Evolutionary conservation across 1,140 invertebrate genomes (phyloP), one percentile per base, ranked within the genome.

Genomic region (Lucilia sericata): DNA sequence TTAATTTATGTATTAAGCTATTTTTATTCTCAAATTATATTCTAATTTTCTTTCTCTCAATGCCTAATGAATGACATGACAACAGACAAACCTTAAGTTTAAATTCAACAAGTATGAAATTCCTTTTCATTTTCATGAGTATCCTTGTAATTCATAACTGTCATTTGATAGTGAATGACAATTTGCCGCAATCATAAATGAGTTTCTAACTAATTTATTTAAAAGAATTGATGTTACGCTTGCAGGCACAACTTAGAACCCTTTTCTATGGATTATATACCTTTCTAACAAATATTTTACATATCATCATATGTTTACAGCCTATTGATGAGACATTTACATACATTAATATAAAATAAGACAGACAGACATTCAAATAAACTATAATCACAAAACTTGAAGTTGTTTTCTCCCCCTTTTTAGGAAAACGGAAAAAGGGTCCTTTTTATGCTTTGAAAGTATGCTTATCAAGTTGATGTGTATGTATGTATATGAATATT

Each of bases 141-240:
- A 70, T 19, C 7, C n/a, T 14, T n/a, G 25, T 30, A 30, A 30
- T 30, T 2, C 25, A 30, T 30, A 30, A 7, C 13, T 17, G 14
- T 17, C 25, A 30, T 30, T 30, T 30, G 25, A 30, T 30, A 30
- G 25, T 30, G 25, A 30, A 30, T 30, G 25, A 19, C 65, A 70
- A 70, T 70, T 70, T 70, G 19, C 21, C 65, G 19, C 65, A 70
- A 70, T 70, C 65, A 70, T 21, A 70, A 70, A 70, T 21, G 65
- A 70, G 65, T 70, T 70, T 70, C 65, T 70, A 70, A 21, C n/a
- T n/a, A 70, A 70, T 70, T 70, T 70, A 70, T 70, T 70, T 70
- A 70, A 70, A 70, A 21, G n/a, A 70, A 70, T 70, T 70, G 65
- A 14, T 55, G 51, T 8, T 55, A 14, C 51, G 1, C 12, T 10